Conservation (phyloP, 2,888 invertebrate species). For the Anthrax anthrax region DNA sequence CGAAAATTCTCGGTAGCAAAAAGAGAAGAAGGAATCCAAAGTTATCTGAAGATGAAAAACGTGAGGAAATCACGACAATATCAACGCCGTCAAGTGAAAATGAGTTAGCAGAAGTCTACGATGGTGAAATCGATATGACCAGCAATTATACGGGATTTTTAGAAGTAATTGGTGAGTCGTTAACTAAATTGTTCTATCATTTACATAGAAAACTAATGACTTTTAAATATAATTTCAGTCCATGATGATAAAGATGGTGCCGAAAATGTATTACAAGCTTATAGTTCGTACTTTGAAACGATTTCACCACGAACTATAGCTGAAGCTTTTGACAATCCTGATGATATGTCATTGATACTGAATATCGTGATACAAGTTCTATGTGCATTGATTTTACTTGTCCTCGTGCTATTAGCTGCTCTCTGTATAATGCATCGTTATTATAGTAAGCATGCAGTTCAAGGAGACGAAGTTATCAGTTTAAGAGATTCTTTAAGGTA, state of each 20-base stretch:
- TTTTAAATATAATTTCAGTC: constrained; percentile 3
- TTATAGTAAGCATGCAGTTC: constrained; percentile 46
- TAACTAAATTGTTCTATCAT: constrained; percentile 1
- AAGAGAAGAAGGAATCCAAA: constrained; percentile 22
- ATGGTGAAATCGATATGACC: constrained; percentile 58
- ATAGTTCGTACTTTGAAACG: constrained; percentile 60
- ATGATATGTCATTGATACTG: constrained; percentile 34
- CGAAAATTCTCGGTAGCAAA: constrained; percentile 23
- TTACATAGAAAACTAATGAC: background rate
- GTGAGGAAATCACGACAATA: constrained; percentile 8
- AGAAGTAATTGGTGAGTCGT: constrained; percentile 59
- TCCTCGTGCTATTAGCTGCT: constrained; percentile 44
- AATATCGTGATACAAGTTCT: constrained; percentile 55
- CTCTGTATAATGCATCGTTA: constrained; percentile 52
- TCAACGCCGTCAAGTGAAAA: constrained; percentile 14
- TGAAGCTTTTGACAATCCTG: constrained; percentile 30
- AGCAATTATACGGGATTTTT: constrained; percentile 78
- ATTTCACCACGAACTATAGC: constrained; percentile 51
- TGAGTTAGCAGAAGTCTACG: constrained; percentile 38
- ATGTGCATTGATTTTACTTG: constrained; percentile 46
- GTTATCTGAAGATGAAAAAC: constrained; percentile 12
- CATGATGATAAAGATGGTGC: constrained; percentile 25
- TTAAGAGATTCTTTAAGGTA: constrained; percentile 52
- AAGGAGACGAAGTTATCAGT: constrained; percentile 53
- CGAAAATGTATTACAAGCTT: constrained; percentile 43